Conservation (phyloP, 2,113 vertebrate genomes). For the Ictalurus furcatus region DNA sequence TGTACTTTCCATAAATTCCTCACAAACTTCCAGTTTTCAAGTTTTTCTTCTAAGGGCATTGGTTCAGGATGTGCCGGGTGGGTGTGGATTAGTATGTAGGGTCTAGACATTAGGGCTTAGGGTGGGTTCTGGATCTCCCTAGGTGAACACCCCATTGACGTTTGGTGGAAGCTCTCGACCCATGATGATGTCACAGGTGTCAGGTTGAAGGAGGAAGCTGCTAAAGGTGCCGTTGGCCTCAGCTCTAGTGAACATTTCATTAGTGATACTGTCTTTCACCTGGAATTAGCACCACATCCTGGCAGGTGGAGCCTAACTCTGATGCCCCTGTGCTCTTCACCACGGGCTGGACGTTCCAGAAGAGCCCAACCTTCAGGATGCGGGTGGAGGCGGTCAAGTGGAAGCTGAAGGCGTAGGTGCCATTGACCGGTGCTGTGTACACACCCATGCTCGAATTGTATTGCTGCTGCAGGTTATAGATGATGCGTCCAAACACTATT, state of each 20-base stretch:
- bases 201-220: slow-evolving; percentile 69
- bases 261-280: slow-evolving; percentile 59
- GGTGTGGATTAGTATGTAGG: not conserved
- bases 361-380: slow-evolving; percentile 66
- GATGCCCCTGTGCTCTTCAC: slow-evolving; percentile 59
- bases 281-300: slow-evolving; percentile 65
- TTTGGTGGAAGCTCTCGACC: slow-evolving; percentile 32
- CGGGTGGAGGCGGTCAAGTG: slow-evolving; percentile 49
- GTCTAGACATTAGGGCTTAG: not conserved
- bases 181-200: slow-evolving; percentile 60
- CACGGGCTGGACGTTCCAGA: slow-evolving; percentile 58
- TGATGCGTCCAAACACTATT: slow-evolving; percentile 55
- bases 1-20: not conserved
- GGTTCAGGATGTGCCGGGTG: not conserved
- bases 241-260: slow-evolving; percentile 59
- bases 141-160: not conserved
- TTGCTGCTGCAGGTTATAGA: slow-evolving; percentile 60
- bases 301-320: slow-evolving; percentile 58
- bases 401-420: slow-evolving; percentile 72
- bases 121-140: slow-evolving; percentile 15
- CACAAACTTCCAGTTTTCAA: not conserved
- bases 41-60: no score
- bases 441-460: slow-evolving; percentile 60
- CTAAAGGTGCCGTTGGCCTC: slow-evolving; percentile 70
- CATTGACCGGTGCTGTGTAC: slow-evolving; percentile 65